Base-by-base conservation (phyloP, 2,888 invertebrate genomes). In the Heliconius erato region DNA sequence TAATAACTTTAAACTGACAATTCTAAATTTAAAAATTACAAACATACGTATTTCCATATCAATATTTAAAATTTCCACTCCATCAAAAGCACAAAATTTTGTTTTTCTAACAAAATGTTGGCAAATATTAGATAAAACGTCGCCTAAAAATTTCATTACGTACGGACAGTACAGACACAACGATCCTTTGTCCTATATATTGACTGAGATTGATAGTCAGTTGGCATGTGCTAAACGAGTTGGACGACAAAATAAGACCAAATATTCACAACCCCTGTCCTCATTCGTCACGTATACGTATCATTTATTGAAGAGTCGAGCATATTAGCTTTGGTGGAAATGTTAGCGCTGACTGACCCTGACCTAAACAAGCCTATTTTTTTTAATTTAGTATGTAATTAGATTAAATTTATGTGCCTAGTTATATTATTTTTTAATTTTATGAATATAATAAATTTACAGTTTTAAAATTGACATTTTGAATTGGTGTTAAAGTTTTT, bases 121-220 rank as follows among this genome's bases (percentile, higher is more conserved):
- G 71, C 40, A 65, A 83, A 83, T 81, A 84, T 83, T 81, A 82
- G 54, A 83, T 77, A 89, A 92, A 91, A 89, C 85, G 86, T 87
- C 87, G 86, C 87, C 89, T 88, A 91, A 92, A 92, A 93, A 92
- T 91, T 91, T 93, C 92, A 94, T 94, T 94, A 93, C 90, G 89
- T 89, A 90, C 88, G 88, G 89, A 90, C 91, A 91, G 90, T 89
- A 91, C 89, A 90, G 91, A 91, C 91, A 93, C 93, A 93, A 91
- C 91, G 90, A 89, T 90, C 93, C 94, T 94, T 93, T 94, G 93
- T 94, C 91, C 92, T 89, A 92, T 90, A 93, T 94, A 94, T 95
- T 94, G 94, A 94, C 95, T 93, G 93, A 92, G 94, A 95, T 94
- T 95, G 95, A 95, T 95, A 93, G 95, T 94, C 95, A 94, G 93